Evolutionary conservation across 2,888 invertebrate genomes (phyloP).

Genomic region (Lasioglossum morio): DNA sequence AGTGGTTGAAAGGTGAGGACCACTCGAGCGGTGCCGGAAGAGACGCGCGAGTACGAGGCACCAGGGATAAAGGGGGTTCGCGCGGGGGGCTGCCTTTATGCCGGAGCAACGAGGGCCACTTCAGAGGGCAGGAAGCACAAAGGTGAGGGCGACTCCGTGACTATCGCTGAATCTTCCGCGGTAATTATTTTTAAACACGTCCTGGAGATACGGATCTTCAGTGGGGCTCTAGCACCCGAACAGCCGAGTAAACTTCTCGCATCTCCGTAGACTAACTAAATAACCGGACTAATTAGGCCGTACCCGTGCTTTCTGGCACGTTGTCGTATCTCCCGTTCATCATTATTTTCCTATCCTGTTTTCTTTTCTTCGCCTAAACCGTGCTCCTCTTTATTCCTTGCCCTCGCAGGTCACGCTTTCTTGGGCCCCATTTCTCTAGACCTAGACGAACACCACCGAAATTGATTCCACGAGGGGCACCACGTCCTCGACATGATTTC

Average conservation of each 20-base stretch:
- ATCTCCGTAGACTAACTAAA: slow-evolving; percentile 76
- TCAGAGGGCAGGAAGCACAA: slow-evolving; percentile 70
- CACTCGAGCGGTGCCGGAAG: slow-evolving; percentile 77
- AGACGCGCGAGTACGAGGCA: slow-evolving; percentile 56
- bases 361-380: slow-evolving; percentile 4
- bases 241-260: slow-evolving; percentile 66
- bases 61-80: slow-evolving; percentile 62
- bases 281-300: slow-evolving; percentile 81
- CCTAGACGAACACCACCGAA: background rate
- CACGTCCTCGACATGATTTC: no score
- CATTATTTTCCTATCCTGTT: slow-evolving; percentile 51
- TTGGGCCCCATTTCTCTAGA: background rate
- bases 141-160: slow-evolving; percentile 82
- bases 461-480: background rate
- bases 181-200: slow-evolving; percentile 85
- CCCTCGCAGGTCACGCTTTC: background rate
- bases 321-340: slow-evolving; percentile 58
- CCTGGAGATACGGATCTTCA: slow-evolving; percentile 82
- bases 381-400: background rate
- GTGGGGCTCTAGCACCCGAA: slow-evolving; percentile 52
- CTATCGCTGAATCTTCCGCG: slow-evolving; percentile 82
- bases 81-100: slow-evolving; percentile 75
- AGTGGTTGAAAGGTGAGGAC: slow-evolving; percentile 83
- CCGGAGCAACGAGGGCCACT: slow-evolving; percentile 76
- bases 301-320: slow-evolving; percentile 69